Base-by-base conservation (phyloP, 2,888 invertebrate genomes). In the Catocala nupta region DNA sequence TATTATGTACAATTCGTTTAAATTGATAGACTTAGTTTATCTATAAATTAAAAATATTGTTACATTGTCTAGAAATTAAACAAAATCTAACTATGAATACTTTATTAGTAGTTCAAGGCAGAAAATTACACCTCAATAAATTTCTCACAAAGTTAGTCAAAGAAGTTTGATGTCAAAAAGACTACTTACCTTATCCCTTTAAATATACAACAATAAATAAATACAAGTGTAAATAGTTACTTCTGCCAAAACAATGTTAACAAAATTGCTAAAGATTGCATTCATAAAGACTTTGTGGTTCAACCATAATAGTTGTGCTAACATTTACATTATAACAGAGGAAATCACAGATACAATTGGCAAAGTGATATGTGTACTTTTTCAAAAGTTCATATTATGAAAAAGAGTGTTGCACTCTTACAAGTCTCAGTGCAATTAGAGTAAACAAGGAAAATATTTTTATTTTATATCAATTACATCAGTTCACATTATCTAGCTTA, bases 61-160 rank as follows among this genome's bases (percentile, higher is more conserved):
- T 25, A 25, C 4, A 25, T 25, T 25, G 11, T 5, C 11, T 1
- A 49, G 5, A 34, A 57, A 65, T 53, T 11, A 49, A 49, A n/a
- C 36, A 49, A 34, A 33, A 44, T 54, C 63, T 58, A 58, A 63
- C 64, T 71, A 76, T 68, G 58, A 78, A 78, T 78, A 77, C 67
- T 75, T 77, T 77, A 77, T 76, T 77, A 77, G 65, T 78, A 68
- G 50, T 71, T 45, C 63, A 75, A 73, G 76, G 71, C 69, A 73
- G 73, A 68, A 44, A 75, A 63, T 53, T 67, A 73, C 59, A 71
- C 59, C 57, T 65, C 52, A 61, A 43, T 59, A 63, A 57, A 62
- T 53, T 34, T 73, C 66, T 63, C 62, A 78, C 54, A 70, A 63
- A 39, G 64, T 68, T 62, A 71, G 66, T 63, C 47, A 66, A 68